Evolutionary conservation across 2,888 invertebrate species (phyloP).

Genomic region (Cantharis lateralis): DNA sequence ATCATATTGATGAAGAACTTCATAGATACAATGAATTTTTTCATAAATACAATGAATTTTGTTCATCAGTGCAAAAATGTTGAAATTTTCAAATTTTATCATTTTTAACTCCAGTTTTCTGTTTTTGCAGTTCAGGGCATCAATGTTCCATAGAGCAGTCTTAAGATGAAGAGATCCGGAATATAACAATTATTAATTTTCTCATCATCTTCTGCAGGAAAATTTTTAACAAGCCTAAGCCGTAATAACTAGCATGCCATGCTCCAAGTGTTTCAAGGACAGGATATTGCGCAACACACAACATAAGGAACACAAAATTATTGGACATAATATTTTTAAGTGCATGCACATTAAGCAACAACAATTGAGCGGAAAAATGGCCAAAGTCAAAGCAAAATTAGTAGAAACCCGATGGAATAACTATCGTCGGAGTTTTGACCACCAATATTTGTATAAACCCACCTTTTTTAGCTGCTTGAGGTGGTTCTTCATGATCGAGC

Average conservation of each 20-base stretch:
- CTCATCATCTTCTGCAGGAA: too few species aligned
- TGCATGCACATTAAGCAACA: not conserved
- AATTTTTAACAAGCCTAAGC: too few species aligned
- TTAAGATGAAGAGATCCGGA: too few species aligned
- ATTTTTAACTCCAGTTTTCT: too few species aligned
- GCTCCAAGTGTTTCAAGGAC: not conserved
- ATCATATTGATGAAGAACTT: too few species aligned
- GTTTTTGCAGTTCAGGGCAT: too few species aligned
- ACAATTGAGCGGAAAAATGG: not conserved
- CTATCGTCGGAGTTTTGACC: not conserved
- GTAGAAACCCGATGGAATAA: not conserved
- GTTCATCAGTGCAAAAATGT: too few species aligned
- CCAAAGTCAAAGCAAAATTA: not conserved
- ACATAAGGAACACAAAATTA: not conserved
- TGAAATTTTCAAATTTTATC: too few species aligned
- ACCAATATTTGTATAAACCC: not conserved
- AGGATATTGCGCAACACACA: not conserved
- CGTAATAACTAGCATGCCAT: not conserved
- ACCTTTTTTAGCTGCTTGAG: constrained; percentile 38
- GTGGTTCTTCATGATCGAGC: constrained; percentile 40
- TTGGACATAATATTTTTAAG: not conserved
- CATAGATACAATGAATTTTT: too few species aligned
- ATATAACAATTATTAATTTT: too few species aligned
- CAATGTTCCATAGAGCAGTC: too few species aligned
- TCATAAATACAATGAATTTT: too few species aligned